Conservation (phyloP, 2,797 vertebrate genomes). For the Peromyscus aztecus region DNA sequence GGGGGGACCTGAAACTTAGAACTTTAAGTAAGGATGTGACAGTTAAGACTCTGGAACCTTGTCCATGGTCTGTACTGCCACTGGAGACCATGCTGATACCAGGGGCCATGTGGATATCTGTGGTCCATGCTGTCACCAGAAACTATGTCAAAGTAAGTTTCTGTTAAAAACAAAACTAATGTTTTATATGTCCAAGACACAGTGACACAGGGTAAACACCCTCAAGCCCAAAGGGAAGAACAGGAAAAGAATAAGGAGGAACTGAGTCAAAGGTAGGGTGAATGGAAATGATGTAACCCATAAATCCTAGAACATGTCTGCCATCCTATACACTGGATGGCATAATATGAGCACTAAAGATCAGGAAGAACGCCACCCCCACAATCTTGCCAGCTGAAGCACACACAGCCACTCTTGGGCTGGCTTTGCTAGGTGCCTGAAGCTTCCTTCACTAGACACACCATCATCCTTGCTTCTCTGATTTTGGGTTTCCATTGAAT, state of each 20-base stretch:
- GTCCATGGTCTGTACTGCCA: too few species aligned
- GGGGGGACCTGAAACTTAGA: too few species aligned
- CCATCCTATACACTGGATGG: not conserved
- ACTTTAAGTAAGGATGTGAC: too few species aligned
- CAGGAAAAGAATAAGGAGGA: not conserved
- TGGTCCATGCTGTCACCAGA: too few species aligned
- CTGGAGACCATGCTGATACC: too few species aligned
- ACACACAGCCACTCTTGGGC: not conserved
- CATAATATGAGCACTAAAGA: not conserved
- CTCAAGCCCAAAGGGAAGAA: not conserved
- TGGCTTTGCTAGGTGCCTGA: not conserved
- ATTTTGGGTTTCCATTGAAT: not conserved
- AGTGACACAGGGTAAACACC: not conserved
- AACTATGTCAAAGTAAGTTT: too few species aligned
- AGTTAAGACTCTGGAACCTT: too few species aligned
- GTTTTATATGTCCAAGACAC: not conserved
- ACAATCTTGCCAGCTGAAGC: not conserved
- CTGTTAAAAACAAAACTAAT: not conserved
- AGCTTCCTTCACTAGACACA: not conserved
- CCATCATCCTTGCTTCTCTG: not conserved
- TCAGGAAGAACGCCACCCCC: not conserved
- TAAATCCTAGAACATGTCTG: not conserved
- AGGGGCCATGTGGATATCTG: too few species aligned
- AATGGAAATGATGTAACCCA: not conserved
- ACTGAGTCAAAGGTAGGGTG: not conserved